Evolutionary conservation across 1,140 invertebrate genomes (phyloP).

Genomic region (Drosophila miranda): DNA sequence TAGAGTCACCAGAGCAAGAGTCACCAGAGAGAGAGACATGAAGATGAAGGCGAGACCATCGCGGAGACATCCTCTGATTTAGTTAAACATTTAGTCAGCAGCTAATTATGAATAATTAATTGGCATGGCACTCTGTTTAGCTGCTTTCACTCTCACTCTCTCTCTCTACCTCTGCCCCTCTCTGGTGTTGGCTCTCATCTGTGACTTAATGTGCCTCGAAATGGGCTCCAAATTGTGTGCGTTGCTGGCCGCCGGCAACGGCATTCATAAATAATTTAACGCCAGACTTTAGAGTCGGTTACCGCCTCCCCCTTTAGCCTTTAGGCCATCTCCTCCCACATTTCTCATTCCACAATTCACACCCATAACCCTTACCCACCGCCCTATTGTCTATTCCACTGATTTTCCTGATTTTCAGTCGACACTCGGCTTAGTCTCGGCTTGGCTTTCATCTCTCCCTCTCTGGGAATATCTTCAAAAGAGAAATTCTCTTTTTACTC

Average conservation of each 20-base stretch:
- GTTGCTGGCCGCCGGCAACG: slow-evolving; percentile 33
- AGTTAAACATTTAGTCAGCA: slow-evolving; percentile 68
- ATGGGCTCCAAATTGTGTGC: slow-evolving; percentile 39
- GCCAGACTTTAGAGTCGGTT: slow-evolving; percentile 41
- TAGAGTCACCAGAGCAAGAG: too few species aligned
- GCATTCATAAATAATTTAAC: slow-evolving; percentile 62
- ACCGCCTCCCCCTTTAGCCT: neutral
- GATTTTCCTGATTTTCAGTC: slow-evolving; percentile 35
- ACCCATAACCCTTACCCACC: neutral
- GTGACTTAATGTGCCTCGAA: slow-evolving; percentile 39
- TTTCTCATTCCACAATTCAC: neutral
- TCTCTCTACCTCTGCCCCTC: neutral
- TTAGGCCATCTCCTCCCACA: neutral
- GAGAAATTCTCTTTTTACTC: neutral
- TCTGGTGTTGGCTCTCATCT: slow-evolving; percentile 17
- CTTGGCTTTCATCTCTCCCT: slow-evolving; percentile 19
- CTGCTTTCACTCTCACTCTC: neutral
- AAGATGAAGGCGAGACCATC: neutral
- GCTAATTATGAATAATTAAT: slow-evolving; percentile 77
- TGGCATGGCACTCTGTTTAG: slow-evolving; percentile 36
- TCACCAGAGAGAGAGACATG: neutral
- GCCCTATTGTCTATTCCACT: neutral
- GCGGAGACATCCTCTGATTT: slow-evolving; percentile 56
- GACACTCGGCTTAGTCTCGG: slow-evolving; percentile 41
- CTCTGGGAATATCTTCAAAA: slow-evolving; percentile 4